phyloP scores from a whole-genome alignment of 1,140 invertebrate species.

The Idris sp. region DNA sequence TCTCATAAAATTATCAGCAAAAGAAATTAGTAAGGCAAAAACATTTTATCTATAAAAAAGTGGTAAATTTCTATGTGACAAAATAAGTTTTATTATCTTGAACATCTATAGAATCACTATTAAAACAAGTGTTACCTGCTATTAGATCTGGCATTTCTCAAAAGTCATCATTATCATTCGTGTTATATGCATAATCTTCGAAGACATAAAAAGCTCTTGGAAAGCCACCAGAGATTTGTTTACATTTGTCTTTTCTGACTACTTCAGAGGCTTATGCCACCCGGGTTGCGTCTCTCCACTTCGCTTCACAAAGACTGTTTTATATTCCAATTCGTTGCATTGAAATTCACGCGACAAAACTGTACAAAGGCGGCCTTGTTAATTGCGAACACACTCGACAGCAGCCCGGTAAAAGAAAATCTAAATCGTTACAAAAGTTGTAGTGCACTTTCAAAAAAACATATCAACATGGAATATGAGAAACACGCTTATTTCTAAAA shows the following conservation, averaged over 20 bases:
- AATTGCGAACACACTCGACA: slow-evolving; percentile 68
- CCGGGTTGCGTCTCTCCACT: slow-evolving; percentile 40
- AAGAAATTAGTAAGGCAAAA: too few species aligned
- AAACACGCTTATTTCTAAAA: slow-evolving; percentile 5
- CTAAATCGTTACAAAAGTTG: slow-evolving; percentile 10
- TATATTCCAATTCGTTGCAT: slow-evolving; percentile 72
- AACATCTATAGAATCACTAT: slow-evolving; percentile 13
- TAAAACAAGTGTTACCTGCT: slow-evolving; percentile 26
- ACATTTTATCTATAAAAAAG: too few species aligned
- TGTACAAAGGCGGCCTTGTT: slow-evolving; percentile 76
- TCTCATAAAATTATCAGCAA: too few species aligned
- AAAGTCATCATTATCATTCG: slow-evolving; percentile 39
- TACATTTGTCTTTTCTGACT: slow-evolving; percentile 74
- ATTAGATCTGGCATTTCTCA: slow-evolving; percentile 34
- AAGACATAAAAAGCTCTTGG: slow-evolving; percentile 58
- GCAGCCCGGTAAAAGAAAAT: slow-evolving; percentile 12
- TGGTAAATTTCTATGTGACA: too few species aligned
- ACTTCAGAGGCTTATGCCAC: slow-evolving; percentile 56
- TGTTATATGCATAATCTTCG: slow-evolving; percentile 31
- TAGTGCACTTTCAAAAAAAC: slow-evolving; percentile 23
- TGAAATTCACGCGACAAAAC: slow-evolving; percentile 75
- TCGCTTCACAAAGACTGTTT: slow-evolving; percentile 75
- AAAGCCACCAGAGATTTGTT: slow-evolving; percentile 70
- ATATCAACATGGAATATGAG: slow-evolving; percentile 11
- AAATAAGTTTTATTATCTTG: slow-evolving; percentile 1